Percentiles rank a stretch among this genome's conserved stretches.
Conservation (phyloP, 2,888 invertebrate species). For the Nipponacmea schrenckii region DNA sequence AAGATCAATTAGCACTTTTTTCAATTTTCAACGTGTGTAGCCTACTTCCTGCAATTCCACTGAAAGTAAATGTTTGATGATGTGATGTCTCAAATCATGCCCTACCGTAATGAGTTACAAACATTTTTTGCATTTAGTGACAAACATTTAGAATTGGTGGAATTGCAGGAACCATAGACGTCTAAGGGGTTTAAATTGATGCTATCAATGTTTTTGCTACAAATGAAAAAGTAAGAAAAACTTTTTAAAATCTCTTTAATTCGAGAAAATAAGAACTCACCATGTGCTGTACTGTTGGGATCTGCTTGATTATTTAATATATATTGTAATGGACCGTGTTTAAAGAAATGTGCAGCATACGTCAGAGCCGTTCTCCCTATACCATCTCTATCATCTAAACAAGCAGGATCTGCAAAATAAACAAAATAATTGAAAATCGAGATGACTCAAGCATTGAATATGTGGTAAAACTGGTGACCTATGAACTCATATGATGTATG, state of each 20-base stretch:
- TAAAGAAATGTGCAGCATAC: slow-evolving; percentile 64
- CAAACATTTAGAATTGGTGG: not conserved
- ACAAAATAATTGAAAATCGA: not conserved
- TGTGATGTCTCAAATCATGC: too few species aligned
- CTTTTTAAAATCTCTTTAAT: too few species aligned
- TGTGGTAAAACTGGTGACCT: not conserved
- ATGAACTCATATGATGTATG: not conserved
- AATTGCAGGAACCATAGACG: too few species aligned
- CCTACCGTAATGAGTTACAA: too few species aligned
- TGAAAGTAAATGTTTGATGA: too few species aligned
- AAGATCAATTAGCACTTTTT: too few species aligned
- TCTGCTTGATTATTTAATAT: slow-evolving; percentile 60
- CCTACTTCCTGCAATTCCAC: too few species aligned
- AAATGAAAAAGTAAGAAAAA: too few species aligned
- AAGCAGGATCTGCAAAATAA: slow-evolving; percentile 49
- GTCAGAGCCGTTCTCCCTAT: slow-evolving; percentile 62
- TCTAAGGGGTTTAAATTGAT: not conserved
- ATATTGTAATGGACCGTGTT: slow-evolving; percentile 56
- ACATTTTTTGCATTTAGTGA: not conserved
- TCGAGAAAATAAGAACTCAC: slow-evolving; percentile 42
- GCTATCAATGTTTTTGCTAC: too few species aligned
- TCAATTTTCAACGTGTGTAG: too few species aligned
- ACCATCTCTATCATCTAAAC: slow-evolving; percentile 56
- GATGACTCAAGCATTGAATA: not conserved
- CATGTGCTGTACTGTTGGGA: slow-evolving; percentile 59